Evolutionary conservation across 2,888 invertebrate species (phyloP), one percentile per base, ranked within the genome.

Genomic region (Synergus itoensis): DNA sequence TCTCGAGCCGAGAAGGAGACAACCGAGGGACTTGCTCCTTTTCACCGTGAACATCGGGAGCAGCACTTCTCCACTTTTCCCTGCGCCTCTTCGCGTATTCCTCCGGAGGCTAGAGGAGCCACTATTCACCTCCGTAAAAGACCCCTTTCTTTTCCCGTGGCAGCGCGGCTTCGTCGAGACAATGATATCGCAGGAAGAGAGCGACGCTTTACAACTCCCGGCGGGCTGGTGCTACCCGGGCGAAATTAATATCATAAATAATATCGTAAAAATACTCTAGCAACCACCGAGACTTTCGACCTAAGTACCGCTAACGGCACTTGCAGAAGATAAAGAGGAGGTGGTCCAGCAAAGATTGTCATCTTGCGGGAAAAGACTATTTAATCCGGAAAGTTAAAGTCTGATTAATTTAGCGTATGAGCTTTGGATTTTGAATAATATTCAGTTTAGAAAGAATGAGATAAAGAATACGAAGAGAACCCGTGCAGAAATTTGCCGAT

Each of bases 211-310:
- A 92, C 90, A 92, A 91, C 91, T 90, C 92, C 91, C 91, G 84
- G 83, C 84, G 90, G 92, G 86, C 85, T 83, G 84, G 83, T 83
- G 84, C 87, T 87, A 86, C 87, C 86, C 85, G 82, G 84, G 88
- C 87, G 86, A 92, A 92, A 92, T 92, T 92, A 92, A 92, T 92
- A 92, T 90, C 92, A 91, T 92, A 92, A 92, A 92, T 92, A 92
- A 91, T 91, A 90, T 90, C 89, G 87, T 89, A 90, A 91, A 91
- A 91, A 90, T 89, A 89, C 87, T 87, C 85, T 81, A 79, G 79
- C 79, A 77, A 63, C 82, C 83, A 80, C n/a, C 57, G 75, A 40
- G 43, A 62, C 62, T 77, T 79, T 60, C 45, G 77, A 78, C 40
- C 40, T 73, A 48, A 73, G 73, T 73, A 73, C 48, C 53, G 36